These are phyloP conservation scores for Cheilosia impressa DNA, from an alignment of 2,888 invertebrate genomes.

Conservation along the genomic window DNA sequence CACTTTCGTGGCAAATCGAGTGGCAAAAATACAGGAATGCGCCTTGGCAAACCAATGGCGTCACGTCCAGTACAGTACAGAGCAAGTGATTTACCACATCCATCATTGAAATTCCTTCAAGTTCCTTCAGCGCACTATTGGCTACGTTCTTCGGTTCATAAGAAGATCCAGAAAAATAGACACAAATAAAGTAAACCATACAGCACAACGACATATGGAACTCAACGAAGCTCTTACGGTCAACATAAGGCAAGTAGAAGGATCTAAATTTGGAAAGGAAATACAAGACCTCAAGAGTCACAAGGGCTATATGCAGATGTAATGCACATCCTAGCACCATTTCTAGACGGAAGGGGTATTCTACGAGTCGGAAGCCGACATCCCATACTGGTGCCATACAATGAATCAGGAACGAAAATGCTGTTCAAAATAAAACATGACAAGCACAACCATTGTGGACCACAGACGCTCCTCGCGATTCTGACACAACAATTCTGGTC, in stretches of 20 bases:
- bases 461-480: no score
- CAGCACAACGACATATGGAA: conserved; percentile 6
- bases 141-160: not conserved
- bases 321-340: not conserved
- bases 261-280: not conserved
- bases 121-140: not conserved
- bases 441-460: no score
- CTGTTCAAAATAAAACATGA: not conserved
- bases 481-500: no score
- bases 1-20: conserved; percentile 14
- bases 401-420: not conserved
- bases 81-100: not conserved
- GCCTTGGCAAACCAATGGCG: conserved; percentile 5
- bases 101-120: not conserved
- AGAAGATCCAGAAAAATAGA: not conserved
- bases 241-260: conserved; percentile 2
- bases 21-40: conserved; percentile 16
- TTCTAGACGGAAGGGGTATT: not conserved
- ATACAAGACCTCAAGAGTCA: not conserved
- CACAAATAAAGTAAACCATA: not conserved
- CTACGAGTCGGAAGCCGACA: conserved; percentile 7
- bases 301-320: not conserved
- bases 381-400: no score
- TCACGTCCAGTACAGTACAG: not conserved
- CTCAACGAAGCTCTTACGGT: conserved; percentile 24